Conservation (phyloP, 2,888 invertebrate species). For the Chrysolina americana region DNA sequence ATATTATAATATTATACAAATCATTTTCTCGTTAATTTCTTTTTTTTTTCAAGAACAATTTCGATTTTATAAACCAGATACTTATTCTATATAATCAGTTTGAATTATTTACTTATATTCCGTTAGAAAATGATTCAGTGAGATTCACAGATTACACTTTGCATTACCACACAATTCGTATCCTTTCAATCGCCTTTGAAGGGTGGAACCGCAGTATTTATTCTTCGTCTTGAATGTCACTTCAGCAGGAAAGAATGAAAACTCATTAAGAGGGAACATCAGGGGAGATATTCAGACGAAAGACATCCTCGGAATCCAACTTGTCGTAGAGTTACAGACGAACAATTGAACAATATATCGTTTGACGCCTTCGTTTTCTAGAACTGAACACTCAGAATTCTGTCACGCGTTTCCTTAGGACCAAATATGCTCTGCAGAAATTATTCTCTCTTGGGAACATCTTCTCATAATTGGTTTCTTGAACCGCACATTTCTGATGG, state of each 20-base stretch:
- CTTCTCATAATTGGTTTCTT: not conserved
- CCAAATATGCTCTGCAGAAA: not conserved
- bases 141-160: not conserved
- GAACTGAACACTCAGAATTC: conserved; percentile 11
- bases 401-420: not conserved
- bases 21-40: no score
- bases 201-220: conserved; percentile 4
- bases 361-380: conserved; percentile 8
- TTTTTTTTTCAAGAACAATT: no score
- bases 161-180: not conserved
- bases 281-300: conserved; percentile 5
- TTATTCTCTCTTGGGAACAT: not conserved
- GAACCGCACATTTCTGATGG: no score
- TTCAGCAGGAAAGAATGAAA: conserved; percentile 5
- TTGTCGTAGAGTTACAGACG: conserved; percentile 1
- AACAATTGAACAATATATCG: conserved; percentile 22
- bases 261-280: conserved; percentile 14
- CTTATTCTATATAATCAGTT: no score
- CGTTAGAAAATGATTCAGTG: not conserved
- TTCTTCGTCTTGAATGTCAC: not conserved
- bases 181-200: not conserved
- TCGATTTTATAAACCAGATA: no score
- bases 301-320: conserved; percentile 1
- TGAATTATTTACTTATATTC: no score
- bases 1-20: no score